Base-by-base conservation (phyloP, 2,888 invertebrate genomes). In the Cephonodes hylas region DNA sequence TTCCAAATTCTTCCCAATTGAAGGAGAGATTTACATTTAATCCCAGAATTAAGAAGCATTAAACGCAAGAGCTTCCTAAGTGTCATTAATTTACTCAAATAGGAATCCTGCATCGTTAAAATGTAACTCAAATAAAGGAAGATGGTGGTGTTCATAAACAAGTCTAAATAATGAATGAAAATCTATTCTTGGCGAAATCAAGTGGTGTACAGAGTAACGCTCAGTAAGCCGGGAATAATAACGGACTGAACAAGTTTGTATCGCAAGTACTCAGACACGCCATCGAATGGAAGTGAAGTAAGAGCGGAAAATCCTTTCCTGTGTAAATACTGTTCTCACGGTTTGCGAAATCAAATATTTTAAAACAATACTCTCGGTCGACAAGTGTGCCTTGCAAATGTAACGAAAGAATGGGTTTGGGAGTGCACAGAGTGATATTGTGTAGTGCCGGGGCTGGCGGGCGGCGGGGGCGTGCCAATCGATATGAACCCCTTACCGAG, bases 401-500 rank as follows among this genome's bases (percentile, higher is more conserved):
- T 85, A 83, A 80, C 80, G 78, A 81, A 86, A 84, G 88, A 88
- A 85, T 83, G 84, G 74, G 73, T 72, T 78, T 77, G 68, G 73
- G 73, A 77, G 78, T 80, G 80, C 78, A 77, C 76, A 75, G 79
- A 81, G 84, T 82, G 81, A 83, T 83, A 83, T 79, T 76, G 82
- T 83, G 78, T 80, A 81, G 84, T 83, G 79, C 74, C 72, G n/a
- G 74, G 78, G 79, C 80, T 18, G 53, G 18, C 27, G 15, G 31
- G 53, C 23, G n/a, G 22, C 20, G 75, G 68, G 79, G 68, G 74
- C 70, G 74, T 64, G 74, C 80, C 84, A 89, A 91, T 91, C 91
- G 89, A 91, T 91, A 90, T 81, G 77, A 89, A 85, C 89, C 90
- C 87, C 84, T 74, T 75, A 69, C 70, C 67, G 70, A 70, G 66